These are phyloP conservation scores for Tilapia sparmanii DNA, from an alignment of 2,113 vertebrate species.

Conservation along the genomic window DNA sequence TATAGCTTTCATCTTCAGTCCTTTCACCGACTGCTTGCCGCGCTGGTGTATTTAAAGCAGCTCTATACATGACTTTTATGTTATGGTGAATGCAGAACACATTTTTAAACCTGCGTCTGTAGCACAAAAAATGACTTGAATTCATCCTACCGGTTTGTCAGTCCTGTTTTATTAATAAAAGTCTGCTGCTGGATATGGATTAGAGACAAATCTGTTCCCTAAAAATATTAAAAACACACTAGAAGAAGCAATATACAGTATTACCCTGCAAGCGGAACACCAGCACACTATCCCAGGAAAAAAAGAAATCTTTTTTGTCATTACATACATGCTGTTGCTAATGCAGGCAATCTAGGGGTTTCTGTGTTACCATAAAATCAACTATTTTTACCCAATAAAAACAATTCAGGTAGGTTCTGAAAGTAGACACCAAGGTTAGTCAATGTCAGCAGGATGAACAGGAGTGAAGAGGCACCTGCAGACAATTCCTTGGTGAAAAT, in stretches of 20 bases:
- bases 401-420: neutral
- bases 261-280: neutral
- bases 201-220: neutral
- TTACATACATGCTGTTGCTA: neutral
- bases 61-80: neutral
- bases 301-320: accelerated
- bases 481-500: neutral
- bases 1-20: neutral
- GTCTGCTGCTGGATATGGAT: neutral
- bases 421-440: neutral
- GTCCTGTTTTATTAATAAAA: neutral
- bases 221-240: neutral
- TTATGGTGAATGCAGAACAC: neutral
- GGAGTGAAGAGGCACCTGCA: neutral
- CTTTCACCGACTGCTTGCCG: neutral
- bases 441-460: neutral
- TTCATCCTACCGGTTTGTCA: neutral
- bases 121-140: neutral
- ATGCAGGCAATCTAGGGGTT: neutral
- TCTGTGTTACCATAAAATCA: neutral
- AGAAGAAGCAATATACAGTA: neutral
- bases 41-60: neutral
- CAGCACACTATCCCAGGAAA: neutral
- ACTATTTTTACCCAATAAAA: neutral
- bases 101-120: neutral